Conservation (phyloP, 2,888 invertebrate genomes). For the Drosophila melanosoma region DNA sequence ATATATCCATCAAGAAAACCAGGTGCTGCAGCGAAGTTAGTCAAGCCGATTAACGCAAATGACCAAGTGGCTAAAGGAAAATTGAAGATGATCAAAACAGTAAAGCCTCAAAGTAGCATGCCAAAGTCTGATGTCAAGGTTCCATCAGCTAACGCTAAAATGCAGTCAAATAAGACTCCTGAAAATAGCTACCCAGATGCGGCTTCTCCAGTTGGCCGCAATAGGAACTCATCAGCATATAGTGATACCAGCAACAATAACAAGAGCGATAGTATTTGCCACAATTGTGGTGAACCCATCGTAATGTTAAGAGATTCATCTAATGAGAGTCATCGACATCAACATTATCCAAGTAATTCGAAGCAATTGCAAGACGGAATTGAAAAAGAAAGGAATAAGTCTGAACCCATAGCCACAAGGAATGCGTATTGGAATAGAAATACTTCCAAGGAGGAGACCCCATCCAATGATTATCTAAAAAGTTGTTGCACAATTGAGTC, state of each 20-base stretch:
- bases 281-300: not conserved
- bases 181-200: not conserved
- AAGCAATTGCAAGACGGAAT: not conserved
- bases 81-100: not conserved
- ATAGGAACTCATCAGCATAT: not conserved
- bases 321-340: not conserved
- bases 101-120: not conserved
- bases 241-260: not conserved
- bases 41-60: not conserved
- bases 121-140: not conserved
- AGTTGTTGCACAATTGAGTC: not conserved
- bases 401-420: not conserved
- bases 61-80: not conserved
- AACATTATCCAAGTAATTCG: not conserved
- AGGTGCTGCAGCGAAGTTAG: not conserved
- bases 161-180: not conserved
- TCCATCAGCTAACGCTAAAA: not conserved
- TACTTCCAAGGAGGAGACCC: not conserved
- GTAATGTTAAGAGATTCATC: not conserved
- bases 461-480: not conserved
- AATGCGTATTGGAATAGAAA: not conserved
- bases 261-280: not conserved
- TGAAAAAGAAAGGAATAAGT: not conserved
- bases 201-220: not conserved
- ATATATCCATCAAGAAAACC: not conserved